Base-by-base conservation (phyloP, 2,888 invertebrate species). In the Tanytarsus gracilentus region DNA sequence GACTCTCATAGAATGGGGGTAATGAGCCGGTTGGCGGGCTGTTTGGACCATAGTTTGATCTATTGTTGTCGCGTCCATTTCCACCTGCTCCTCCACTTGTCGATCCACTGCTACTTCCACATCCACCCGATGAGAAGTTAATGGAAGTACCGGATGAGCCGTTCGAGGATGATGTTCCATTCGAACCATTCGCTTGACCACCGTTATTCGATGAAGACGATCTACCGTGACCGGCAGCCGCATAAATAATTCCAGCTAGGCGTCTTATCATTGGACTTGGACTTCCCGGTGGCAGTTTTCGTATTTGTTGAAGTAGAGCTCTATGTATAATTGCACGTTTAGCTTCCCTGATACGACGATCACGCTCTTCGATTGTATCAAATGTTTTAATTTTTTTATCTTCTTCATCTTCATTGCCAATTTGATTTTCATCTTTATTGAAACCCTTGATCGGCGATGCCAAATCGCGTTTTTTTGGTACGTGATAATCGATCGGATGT, bases 1-100 rank as follows among this genome's bases (percentile, higher is more conserved):
- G 77, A 8, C 88, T 88, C 73, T 90, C 90, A 71, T 90, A 90
- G 69, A 91, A 91, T 1, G 90, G 90, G n/a, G 91, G 91, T 63
- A 91, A 75, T 56, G 88, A 88, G 11, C 88, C 89, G 0, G 88
- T 89, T 1, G 90, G 90, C 56, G 90, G 90, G 66, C 89, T 90
- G 66, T 88, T 89, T 6, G 90, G 90, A 2, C 89, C 89, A 69
- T 90, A 90, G 71, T 89, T 88, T 62, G 88, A 85, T 52, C 90
- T 80, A 0, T 90, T 89, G 69, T 88, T 88, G 40, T 88, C 80
- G 2, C 88, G 88, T 63, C 84, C 84, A 68, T 88, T 88, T 39
- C 88, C 88, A 27, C 87, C 86, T 2, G 84, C 85, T 1, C 83
- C 83, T 5, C 85, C 81, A 18, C 83, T 77, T 0, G 81, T 79